Base-by-base conservation (phyloP, 2,113 vertebrate species). In the Zeus faber region DNA sequence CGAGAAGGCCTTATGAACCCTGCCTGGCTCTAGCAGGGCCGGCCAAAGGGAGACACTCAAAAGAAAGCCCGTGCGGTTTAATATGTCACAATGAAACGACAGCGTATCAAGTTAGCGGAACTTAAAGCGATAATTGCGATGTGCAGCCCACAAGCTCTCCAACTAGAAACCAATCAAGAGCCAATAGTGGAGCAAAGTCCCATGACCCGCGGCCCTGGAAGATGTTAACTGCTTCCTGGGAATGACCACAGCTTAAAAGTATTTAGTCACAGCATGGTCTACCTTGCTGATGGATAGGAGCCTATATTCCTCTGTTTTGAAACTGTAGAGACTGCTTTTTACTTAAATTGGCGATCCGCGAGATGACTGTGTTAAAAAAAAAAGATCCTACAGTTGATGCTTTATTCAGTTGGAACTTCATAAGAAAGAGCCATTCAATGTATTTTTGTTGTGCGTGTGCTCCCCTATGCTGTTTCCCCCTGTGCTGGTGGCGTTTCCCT, bases 1-100 rank as follows among this genome's bases (percentile, higher is more conserved):
- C n/a, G n/a, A n/a, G n/a, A n/a, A n/a, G n/a, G n/a, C 18, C 69
- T 14, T 54, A 75, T 10, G 41, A 49, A 49, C 65, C 67, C 55
- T 6, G 33, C 50, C 68, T 67, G 49, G 60, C 60, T 65, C 49
- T 47, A 72, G 60, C 49, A 21, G 33, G 35, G 1, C 29, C 6
- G 33, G 33, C 33, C 33, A 37, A 37, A n/a, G 11, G 5, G 11
- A 14, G 11, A 37, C 33, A 14, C 11, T 3, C 33, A 37, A 37
- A n/a, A 14, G 9, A n/a, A n/a, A 37, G 13, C 13, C 33, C 13
- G n/a, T 37, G 33, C 11, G 11, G 33, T 37, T 11, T 37, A 37
- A 37, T 37, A n/a, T 37, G 33, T 37, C 33, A 37, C n/a, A 14
- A 37, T 37, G n/a, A 37, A 11, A 37, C n/a, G n/a, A 37, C 10